Base-by-base conservation (phyloP, 2,797 vertebrate genomes). In the Clarias laeviceps region DNA sequence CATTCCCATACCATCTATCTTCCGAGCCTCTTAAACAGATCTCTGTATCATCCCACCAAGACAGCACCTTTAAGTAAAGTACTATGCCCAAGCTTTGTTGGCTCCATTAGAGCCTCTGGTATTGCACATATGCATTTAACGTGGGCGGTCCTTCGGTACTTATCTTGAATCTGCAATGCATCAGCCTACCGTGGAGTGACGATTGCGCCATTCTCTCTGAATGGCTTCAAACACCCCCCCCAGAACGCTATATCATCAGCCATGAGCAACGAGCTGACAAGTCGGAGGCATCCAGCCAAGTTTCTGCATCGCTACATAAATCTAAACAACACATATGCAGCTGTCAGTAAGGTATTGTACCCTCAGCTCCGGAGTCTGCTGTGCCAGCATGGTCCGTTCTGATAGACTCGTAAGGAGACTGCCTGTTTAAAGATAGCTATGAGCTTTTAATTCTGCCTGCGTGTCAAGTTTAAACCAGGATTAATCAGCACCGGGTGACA, bases 231-330 rank as follows among this genome's bases (percentile, higher is more conserved):
- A 88, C 88, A 88, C 84, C 82, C 88, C 64, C 12, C 57, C 34
- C 22, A 62, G 80, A 88, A 91, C 72, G 81, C 89, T 89, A 89
- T 90, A 94, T 95, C 92, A 94, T 91, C 91, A 91, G 89, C 92
- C 89, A 91, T 91, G 92, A 93, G 91, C 91, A 92, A 92, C 88
- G 89, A 91, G 91, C 91, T 94, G 93, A 95, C 92, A 93, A 90
- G 89, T 82, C 72, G 72, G 87, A 87, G 91, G 92, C 90, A 91
- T 87, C 40, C 77, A 7, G 90, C 90, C 92, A 91, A 88, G 88
- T 82, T 88, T 86, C 85, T 80, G 84, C 80, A 89, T 88, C 65
- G 76, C 72, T 61, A 77, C 90, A 91, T 93, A 93, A 94, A 94
- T 94, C 91, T 89, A 76, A 90, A 90, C 87, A 89, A 86, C 90